Conservation (phyloP, 2,888 invertebrate species). For the Nymphalis urticae region DNA sequence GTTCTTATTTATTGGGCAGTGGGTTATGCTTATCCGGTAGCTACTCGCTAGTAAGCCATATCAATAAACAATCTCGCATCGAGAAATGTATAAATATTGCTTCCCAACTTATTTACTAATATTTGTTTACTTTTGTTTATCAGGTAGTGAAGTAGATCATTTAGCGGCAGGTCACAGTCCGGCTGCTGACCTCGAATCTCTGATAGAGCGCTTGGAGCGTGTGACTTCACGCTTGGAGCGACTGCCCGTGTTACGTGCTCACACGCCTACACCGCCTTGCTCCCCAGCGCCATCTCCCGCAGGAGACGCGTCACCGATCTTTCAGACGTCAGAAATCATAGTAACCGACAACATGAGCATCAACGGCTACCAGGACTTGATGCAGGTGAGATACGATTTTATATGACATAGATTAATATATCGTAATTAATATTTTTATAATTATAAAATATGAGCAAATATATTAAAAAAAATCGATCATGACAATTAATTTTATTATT, state of each 20-base stretch:
- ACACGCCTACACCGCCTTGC: slow-evolving; percentile 55
- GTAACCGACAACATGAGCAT: slow-evolving; percentile 84
- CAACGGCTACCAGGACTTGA: slow-evolving; percentile 87
- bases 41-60: no score
- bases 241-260: slow-evolving; percentile 62
- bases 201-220: slow-evolving; percentile 88
- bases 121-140: slow-evolving; percentile 6
- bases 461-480: no score
- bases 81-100: no score
- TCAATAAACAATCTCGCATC: no score
- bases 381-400: slow-evolving; percentile 65
- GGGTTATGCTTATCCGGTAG: no score
- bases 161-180: slow-evolving; percentile 66
- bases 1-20: no score
- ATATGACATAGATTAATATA: no score
- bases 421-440: no score
- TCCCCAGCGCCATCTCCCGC: slow-evolving; percentile 56
- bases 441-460: no score
- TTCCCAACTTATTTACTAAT: no score
- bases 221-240: slow-evolving; percentile 87
- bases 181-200: slow-evolving; percentile 83
- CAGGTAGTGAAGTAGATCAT: slow-evolving; percentile 77
- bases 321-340: slow-evolving; percentile 23
- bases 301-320: slow-evolving; percentile 43
- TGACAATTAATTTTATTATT: no score